phyloP scores from a whole-genome alignment of 37 sponge, comb jelly and placozoan species.

The Tethya wilhelma region DNA sequence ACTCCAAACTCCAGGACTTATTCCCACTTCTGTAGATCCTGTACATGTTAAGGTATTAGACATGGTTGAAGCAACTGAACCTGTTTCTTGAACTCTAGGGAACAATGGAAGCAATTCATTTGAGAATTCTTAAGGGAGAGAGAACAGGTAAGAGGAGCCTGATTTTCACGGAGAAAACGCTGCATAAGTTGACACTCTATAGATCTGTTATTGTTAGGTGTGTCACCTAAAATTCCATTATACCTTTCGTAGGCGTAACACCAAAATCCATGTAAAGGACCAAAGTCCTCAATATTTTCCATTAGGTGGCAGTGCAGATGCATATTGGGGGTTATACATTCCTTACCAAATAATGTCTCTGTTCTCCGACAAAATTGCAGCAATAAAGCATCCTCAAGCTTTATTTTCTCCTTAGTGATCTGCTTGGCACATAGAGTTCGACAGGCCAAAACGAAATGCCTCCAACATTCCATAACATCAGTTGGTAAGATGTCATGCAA shows the following conservation, averaged over 20 bases:
- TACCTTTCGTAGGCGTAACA: constrained; percentile 43
- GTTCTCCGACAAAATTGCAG: constrained; percentile 44
- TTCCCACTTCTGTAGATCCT: too few species aligned
- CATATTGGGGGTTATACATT: constrained; percentile 47
- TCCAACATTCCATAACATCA: constrained; percentile 54
- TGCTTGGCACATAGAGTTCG: constrained; percentile 25
- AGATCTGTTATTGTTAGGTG: constrained; percentile 31
- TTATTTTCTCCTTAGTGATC: too few species aligned
- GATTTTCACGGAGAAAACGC: constrained; percentile 6
- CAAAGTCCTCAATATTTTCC: constrained; percentile 30
- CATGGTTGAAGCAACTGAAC: too few species aligned
- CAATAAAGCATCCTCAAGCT: constrained; percentile 37
- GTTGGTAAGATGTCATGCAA: constrained; percentile 25
- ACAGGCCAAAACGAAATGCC: constrained; percentile 58
- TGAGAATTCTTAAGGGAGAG: too few species aligned
- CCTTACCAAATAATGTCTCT: constrained; percentile 23
- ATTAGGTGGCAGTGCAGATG: constrained; percentile 44
- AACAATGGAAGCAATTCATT: too few species aligned
- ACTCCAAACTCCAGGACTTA: too few species aligned
- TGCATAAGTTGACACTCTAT: constrained; percentile 15
- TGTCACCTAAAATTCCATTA: constrained; percentile 44
- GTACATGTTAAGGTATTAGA: too few species aligned
- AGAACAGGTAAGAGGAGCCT: too few species aligned
- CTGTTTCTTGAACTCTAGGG: too few species aligned
- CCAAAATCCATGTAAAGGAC: constrained; percentile 48